Conservation (phyloP, 2,888 invertebrate species). For the Biston stratarius region DNA sequence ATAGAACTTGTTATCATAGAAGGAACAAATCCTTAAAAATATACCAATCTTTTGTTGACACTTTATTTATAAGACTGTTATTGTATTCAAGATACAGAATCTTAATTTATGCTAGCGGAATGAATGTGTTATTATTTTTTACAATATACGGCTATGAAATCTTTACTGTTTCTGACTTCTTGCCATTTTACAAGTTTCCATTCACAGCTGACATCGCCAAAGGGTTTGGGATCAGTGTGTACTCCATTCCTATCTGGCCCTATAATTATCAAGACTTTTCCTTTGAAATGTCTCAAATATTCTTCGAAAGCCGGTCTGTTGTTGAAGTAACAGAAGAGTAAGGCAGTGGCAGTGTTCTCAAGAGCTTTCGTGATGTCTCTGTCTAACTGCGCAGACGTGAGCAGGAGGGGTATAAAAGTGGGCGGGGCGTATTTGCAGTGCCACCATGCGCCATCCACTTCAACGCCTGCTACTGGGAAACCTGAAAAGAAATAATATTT, state of each 20-base stretch:
- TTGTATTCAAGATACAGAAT: conserved; percentile 36
- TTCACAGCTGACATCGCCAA: conserved; percentile 82
- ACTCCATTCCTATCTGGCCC: conserved; percentile 89
- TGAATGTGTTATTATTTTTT: conserved; percentile 36
- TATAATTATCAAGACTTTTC: conserved; percentile 90
- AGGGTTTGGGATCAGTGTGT: conserved; percentile 91
- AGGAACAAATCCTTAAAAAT: conserved; percentile 19
- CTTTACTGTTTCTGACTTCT: conserved; percentile 87
- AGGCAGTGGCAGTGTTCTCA: conserved; percentile 79
- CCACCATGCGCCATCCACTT: conserved; percentile 94
- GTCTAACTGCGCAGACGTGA: conserved; percentile 75
- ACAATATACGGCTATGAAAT: conserved; percentile 86
- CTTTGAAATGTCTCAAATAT: conserved; percentile 88
- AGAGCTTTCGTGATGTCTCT: conserved; percentile 71
- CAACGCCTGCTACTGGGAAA: conserved; percentile 88
- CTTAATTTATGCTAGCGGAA: conserved; percentile 40
- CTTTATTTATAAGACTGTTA: conserved; percentile 54
- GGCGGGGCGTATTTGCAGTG: conserved; percentile 90
- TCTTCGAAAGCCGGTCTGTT: conserved; percentile 89
- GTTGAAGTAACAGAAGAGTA: conserved; percentile 94
- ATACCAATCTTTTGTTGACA: conserved; percentile 17
- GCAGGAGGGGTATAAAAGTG: conserved; percentile 89
- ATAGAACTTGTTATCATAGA: not conserved
- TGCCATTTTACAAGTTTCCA: conserved; percentile 87
- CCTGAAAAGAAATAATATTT: conserved; percentile 70